phyloP scores from a whole-genome alignment of 2,113 vertebrate species.

The Rhabdomys dilectus region DNA sequence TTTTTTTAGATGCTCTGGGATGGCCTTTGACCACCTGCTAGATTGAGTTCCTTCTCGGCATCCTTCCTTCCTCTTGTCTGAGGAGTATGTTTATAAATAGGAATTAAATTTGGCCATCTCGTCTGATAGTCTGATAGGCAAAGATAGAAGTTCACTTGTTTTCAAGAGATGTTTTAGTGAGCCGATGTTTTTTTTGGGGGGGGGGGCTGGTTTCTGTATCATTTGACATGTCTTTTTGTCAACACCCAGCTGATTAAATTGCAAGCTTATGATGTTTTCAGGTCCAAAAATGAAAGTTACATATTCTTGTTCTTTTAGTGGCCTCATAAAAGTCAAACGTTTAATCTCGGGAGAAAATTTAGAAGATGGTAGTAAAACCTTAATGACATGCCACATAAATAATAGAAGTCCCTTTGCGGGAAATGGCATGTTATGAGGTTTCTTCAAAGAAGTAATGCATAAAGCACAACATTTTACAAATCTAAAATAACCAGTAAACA shows the following conservation, averaged over 20 bases:
- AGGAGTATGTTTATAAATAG: conserved; percentile 33
- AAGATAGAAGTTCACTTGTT: neutral
- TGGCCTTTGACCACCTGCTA: conserved; percentile 31
- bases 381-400: conserved; percentile 80
- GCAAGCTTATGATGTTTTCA: conserved; percentile 71
- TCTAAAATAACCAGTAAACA: conserved; percentile 39
- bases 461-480: conserved; percentile 45
- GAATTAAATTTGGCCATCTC: conserved; percentile 14
- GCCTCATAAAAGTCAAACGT: conserved; percentile 76
- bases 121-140: neutral
- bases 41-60: conserved; percentile 19
- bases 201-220: neutral
- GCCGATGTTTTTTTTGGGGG: neutral
- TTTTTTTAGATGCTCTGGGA: neutral
- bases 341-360: conserved; percentile 73
- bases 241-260: conserved; percentile 50
- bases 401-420: conserved; percentile 72
- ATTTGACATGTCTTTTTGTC: conserved; percentile 58
- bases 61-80: neutral
- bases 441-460: conserved; percentile 68
- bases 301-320: conserved; percentile 70
- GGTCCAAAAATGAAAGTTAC: conserved; percentile 66
- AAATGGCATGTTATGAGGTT: conserved; percentile 75
- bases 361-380: conserved; percentile 77
- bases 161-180: neutral